Conservation (phyloP, 2,888 invertebrate genomes). For the Metopia argyrocephala region DNA sequence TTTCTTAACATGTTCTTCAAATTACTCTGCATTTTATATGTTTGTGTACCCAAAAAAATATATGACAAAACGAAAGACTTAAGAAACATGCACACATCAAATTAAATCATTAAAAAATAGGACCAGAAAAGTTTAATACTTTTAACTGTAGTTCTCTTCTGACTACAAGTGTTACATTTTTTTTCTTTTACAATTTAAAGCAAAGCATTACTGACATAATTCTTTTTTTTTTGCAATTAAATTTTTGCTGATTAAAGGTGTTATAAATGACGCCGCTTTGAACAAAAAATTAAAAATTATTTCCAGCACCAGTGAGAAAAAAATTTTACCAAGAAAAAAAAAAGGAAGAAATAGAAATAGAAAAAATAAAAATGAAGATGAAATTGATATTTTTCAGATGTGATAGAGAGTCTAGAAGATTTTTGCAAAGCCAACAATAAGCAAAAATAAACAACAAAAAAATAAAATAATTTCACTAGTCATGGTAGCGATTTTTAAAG, state of each 20-base stretch:
- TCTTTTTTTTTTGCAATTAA: neutral
- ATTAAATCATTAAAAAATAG: no score
- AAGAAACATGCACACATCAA: no score
- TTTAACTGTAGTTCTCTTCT: no score
- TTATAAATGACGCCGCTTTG: slow-evolving; percentile 37
- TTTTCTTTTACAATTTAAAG: neutral
- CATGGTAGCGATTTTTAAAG: slow-evolving; percentile 54
- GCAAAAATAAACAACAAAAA: slow-evolving; percentile 7
- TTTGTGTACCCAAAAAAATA: no score
- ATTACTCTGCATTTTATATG: no score
- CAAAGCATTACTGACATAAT: slow-evolving; percentile 25
- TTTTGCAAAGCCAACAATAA: neutral
- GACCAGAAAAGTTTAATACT: no score
- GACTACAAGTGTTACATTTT: no score
- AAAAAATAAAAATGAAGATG: slow-evolving; percentile 35
- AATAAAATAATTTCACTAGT: slow-evolving; percentile 58
- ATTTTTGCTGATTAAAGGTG: slow-evolving; percentile 1
- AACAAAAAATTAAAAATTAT: slow-evolving; percentile 13
- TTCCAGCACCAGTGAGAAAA: slow-evolving; percentile 11
- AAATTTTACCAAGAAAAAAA: neutral
- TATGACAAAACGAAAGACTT: no score
- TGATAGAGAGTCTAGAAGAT: neutral
- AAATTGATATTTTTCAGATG: slow-evolving; percentile 9
- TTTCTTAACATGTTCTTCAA: no score
- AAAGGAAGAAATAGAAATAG: neutral